Percentiles rank a stretch among this genome's conserved stretches.
These are phyloP conservation scores for Calliopsis andreniformis DNA, from an alignment of 1,140 invertebrate genomes.

Conservation along the genomic window DNA sequence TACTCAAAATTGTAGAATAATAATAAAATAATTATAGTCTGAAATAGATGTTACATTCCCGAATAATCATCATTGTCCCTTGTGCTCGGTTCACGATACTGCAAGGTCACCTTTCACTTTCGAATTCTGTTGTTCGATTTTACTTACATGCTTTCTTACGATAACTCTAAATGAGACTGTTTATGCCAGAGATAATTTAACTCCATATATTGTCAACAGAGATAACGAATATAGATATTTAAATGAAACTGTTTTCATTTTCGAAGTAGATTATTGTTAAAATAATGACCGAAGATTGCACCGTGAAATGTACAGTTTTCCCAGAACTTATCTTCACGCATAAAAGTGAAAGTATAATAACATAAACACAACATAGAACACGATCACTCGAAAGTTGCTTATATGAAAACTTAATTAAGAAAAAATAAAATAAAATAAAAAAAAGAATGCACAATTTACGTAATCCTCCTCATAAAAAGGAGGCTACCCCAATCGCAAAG, in stretches of 20 bases:
- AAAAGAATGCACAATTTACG: too few relatives aligned
- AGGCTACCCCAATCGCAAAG: constrained; percentile 13
- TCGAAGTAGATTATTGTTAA: background rate
- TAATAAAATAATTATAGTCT: background rate
- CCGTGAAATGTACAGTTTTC: background rate
- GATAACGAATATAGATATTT: too few relatives aligned
- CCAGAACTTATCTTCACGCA: background rate
- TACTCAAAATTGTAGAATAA: background rate
- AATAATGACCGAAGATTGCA: background rate
- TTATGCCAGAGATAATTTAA: too few relatives aligned
- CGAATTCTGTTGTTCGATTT: constrained; percentile 15
- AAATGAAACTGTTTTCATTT: background rate
- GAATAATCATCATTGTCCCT: background rate
- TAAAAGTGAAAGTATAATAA: background rate
- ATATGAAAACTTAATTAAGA: too few relatives aligned
- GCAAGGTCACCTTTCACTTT: constrained; percentile 33
- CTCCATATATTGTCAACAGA: too few relatives aligned
- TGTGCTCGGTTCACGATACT: background rate
- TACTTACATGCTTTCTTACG: too few relatives aligned
- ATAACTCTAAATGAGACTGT: background rate
- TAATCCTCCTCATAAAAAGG: too few relatives aligned
- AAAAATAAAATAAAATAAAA: constrained; percentile 8
- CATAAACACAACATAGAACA: too few relatives aligned
- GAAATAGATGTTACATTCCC: background rate
- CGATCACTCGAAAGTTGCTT: too few relatives aligned